Evolutionary conservation across 2,797 vertebrate species (phyloP).

Genomic region (Fistularia tabacaria): DNA sequence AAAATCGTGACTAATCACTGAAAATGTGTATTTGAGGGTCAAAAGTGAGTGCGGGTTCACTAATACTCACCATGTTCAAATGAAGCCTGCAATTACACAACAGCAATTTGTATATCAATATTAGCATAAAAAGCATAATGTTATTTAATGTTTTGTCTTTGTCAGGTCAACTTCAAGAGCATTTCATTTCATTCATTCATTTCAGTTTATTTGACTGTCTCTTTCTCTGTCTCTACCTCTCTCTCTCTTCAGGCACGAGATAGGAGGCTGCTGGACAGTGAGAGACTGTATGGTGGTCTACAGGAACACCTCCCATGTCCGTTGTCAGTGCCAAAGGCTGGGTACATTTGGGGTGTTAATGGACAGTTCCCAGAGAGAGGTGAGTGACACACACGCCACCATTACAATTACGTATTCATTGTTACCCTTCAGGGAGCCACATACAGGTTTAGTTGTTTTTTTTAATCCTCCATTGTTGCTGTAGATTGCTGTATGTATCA

Average conservation of each 20-base stretch:
- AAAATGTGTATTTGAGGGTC: too few species aligned
- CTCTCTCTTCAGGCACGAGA: constrained; percentile 43
- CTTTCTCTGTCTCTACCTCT: not conserved
- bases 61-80: too few species aligned
- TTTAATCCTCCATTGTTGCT: not conserved
- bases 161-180: too few species aligned
- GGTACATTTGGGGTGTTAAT: constrained; percentile 95
- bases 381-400: constrained; percentile 44
- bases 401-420: too few species aligned
- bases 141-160: too few species aligned
- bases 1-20: too few species aligned
- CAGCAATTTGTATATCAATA: too few species aligned
- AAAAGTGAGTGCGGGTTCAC: too few species aligned
- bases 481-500: too few species aligned
- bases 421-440: too few species aligned
- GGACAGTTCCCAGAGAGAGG: constrained; percentile 98
- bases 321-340: constrained; percentile 92
- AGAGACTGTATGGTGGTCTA: constrained; percentile 93
- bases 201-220: not conserved
- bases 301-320: constrained; percentile 91
- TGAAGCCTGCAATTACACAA: too few species aligned
- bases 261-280: constrained; percentile 88
- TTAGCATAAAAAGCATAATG: too few species aligned
- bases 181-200: not conserved
- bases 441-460: not conserved